Evolutionary conservation across 2,797 vertebrate genomes (phyloP), one percentile per base, ranked within the genome.

Genomic region (Cryptoprocta ferox): DNA sequence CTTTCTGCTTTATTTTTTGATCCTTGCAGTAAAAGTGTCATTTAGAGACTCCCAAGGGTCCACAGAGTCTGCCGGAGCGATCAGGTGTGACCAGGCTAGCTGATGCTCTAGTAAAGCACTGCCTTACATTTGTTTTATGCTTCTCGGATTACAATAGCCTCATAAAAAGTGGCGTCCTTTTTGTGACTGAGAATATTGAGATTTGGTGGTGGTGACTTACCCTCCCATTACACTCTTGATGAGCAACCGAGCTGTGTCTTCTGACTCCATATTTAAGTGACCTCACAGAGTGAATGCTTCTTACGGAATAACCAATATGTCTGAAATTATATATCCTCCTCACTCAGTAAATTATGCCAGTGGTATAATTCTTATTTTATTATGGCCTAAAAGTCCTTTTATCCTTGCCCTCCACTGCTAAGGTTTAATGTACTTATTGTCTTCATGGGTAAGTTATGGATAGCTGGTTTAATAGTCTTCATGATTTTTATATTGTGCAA

Each of bases 331-430:
- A 10, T 63, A 14, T 70, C 26, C 42, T 90, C 42, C 7, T 76
- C 11, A 32, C 18, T 84, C 13, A 68, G 37, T 85, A 91, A 94
- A 91, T 87, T 35, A 65, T 30, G 26, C 39, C 78, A 86, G 71
- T 86, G 65, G 39, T 90, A n/a, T 75, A 63, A 48, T 89, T 85
- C 75, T 61, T 79, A 65, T 89, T 91, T 96, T 96, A 92, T 93
- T 88, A 70, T 42, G 87, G 65, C 15, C 92, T 80, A 92, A 94
- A 97, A 91, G 61, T 88, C 24, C 9, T 68, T 84, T 65, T 70
- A 70, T 59, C 28, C 39, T 85, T 91, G 56, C 24, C 35, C 18
- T 92, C 28, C 21, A 75, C 8, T 45, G 7, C 56, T 88, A 28
- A 68, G 24, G 19, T 90, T 93, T 97, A 87, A 63, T 59, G 19